phyloP scores from a whole-genome alignment of 2,113 vertebrate species.

The Prinia subflava region DNA sequence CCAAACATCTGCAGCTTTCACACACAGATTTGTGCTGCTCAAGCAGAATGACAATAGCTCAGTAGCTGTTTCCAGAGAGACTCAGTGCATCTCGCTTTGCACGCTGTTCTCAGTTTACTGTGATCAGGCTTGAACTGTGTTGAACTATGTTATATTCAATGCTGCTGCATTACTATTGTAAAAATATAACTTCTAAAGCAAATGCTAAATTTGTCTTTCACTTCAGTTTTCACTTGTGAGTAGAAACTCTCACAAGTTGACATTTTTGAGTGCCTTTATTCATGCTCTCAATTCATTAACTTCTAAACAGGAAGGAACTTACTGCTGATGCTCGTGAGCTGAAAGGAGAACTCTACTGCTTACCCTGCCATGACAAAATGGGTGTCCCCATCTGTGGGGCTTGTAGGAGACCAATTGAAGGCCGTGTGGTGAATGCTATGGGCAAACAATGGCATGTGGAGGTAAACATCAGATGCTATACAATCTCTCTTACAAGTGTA shows the following conservation, averaged over 20 bases:
- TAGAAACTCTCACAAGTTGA: background rate
- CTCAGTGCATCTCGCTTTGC: background rate
- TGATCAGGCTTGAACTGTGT: background rate
- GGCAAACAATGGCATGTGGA: constrained; percentile 99
- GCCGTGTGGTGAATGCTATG: constrained; percentile 97
- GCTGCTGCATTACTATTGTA: background rate
- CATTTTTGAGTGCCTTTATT: background rate
- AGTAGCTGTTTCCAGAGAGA: background rate
- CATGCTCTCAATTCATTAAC: background rate
- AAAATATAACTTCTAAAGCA: background rate
- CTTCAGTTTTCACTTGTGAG: background rate
- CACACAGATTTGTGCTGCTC: background rate
- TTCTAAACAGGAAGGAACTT: constrained; percentile 87
- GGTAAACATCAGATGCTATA: constrained; percentile 69
- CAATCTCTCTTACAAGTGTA: background rate
- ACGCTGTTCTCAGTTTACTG: background rate
- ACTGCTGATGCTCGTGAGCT: constrained; percentile 94
- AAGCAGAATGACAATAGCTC: background rate
- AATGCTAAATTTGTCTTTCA: background rate
- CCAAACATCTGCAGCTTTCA: background rate
- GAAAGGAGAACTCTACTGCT: constrained; percentile 94
- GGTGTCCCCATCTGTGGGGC: constrained; percentile 96
- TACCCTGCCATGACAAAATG: constrained; percentile 99
- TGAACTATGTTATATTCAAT: background rate
- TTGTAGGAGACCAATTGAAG: constrained; percentile 94